A percentile compares a stretch with the other conserved stretches of the same genome.
Conservation (phyloP, 2,888 invertebrate genomes). For the Nysson spinosus region DNA sequence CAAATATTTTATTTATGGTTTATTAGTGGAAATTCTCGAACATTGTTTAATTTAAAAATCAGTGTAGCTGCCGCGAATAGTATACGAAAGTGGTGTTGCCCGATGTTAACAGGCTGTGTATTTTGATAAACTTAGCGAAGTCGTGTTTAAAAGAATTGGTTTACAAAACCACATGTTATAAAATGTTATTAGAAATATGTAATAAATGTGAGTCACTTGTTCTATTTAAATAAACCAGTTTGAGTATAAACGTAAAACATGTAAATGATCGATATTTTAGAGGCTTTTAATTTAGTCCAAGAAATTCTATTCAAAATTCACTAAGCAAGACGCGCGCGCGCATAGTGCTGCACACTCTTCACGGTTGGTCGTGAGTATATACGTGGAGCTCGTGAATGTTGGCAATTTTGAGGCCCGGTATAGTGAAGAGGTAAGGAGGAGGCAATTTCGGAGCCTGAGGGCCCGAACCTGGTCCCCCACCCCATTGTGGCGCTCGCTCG, state of each 20-base stretch:
- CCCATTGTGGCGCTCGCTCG: constrained; percentile 10
- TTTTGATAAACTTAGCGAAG: no score
- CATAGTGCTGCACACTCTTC: constrained; percentile 7
- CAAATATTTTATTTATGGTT: constrained; percentile 11
- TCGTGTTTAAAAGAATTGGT: no score
- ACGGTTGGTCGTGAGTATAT: constrained; percentile 13
- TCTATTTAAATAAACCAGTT: no score
- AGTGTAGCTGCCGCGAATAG: constrained; percentile 39
- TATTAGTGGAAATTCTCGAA: constrained; percentile 11
- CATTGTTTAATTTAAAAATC: constrained; percentile 52
- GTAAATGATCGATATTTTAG: no score
- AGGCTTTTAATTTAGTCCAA: no score
- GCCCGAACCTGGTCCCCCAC: constrained; percentile 31
- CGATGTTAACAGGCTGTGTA: constrained; percentile 6
- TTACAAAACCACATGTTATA: no score
- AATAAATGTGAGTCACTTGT: no score
- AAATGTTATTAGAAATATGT: no score
- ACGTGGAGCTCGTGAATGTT: constrained; percentile 46
- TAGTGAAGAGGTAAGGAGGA: constrained; percentile 29
- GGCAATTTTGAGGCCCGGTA: constrained; percentile 39
- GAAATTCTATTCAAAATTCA: no score
- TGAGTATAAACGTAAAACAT: no score
- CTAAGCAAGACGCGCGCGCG: no score
- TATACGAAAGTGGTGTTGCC: constrained; percentile 22
- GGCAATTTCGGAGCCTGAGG: constrained; percentile 39